Evolutionary conservation across 2,888 invertebrate genomes (phyloP).

Genomic region (Hedychridium roseum): DNA sequence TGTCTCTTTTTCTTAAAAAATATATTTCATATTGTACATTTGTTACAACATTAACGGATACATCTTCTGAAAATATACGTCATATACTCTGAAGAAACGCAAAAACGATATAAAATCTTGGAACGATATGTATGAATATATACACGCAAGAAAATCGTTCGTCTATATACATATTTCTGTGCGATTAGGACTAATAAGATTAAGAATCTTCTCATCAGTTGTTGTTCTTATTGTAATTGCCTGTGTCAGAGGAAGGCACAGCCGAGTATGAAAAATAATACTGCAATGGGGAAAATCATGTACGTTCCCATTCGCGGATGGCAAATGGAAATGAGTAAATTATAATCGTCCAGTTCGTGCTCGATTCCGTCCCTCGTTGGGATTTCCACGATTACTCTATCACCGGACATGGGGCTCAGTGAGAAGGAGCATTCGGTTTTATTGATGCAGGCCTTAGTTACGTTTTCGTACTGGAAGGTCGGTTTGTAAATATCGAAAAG

Average conservation of each 20-base stretch:
- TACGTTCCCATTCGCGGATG: constrained; percentile 82
- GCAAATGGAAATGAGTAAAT: constrained; percentile 78
- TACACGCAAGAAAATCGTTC: neutral
- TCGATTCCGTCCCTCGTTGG: constrained; percentile 83
- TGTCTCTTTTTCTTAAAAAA: too few relatives aligned
- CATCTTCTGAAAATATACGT: too few relatives aligned
- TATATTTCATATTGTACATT: too few relatives aligned
- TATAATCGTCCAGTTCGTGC: constrained; percentile 77
- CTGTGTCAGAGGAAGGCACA: constrained; percentile 81
- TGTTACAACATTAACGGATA: too few relatives aligned
- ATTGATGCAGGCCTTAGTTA: constrained; percentile 77
- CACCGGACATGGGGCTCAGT: constrained; percentile 76
- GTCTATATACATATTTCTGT: too few relatives aligned
- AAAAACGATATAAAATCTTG: too few relatives aligned
- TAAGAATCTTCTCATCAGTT: too few relatives aligned
- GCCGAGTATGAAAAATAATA: constrained; percentile 77
- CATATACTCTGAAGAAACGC: too few relatives aligned
- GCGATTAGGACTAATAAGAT: too few relatives aligned
- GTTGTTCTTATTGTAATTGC: neutral
- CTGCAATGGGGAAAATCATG: constrained; percentile 80
- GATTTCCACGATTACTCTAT: constrained; percentile 84
- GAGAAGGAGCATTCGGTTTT: constrained; percentile 80
- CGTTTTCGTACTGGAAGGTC: constrained; percentile 79
- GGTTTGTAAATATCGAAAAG: constrained; percentile 87
- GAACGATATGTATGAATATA: constrained; percentile 6